A percentile compares a stretch with the other conserved stretches of the same genome.
phyloP scores from a whole-genome alignment of 2,888 invertebrate genomes.

The Erebia epiphron region DNA sequence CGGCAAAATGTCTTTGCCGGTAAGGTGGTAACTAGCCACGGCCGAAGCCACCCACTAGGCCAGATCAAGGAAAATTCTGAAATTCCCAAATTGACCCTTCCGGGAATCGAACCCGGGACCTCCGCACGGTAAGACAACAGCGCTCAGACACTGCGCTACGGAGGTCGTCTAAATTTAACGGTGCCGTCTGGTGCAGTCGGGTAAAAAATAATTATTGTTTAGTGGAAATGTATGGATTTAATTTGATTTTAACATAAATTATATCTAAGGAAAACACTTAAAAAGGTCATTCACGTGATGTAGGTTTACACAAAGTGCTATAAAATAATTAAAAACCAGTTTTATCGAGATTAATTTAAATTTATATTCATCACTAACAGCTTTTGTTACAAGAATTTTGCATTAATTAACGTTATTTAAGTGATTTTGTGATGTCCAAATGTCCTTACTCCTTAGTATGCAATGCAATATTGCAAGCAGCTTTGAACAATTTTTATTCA shows the following conservation, averaged over 20 bases:
- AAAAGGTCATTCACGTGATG: background rate
- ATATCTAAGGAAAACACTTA: background rate
- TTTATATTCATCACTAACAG: constrained; percentile 4
- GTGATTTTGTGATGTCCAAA: background rate
- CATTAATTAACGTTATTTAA: background rate
- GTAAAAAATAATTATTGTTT: too few species aligned
- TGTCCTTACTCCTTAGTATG: background rate
- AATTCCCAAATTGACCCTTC: too few species aligned
- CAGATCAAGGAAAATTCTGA: too few species aligned
- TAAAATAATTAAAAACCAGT: constrained; percentile 7
- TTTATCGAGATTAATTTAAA: background rate
- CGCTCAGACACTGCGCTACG: too few species aligned
- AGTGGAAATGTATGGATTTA: background rate
- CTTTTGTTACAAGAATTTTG: constrained; percentile 1
- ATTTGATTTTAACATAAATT: background rate
- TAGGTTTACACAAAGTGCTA: background rate
- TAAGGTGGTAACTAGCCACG: too few species aligned
- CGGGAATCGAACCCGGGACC: too few species aligned
- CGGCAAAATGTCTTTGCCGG: too few species aligned
- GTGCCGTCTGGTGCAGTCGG: too few species aligned
- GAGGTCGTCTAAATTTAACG: too few species aligned
- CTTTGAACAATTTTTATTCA: background rate
- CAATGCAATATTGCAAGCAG: background rate
- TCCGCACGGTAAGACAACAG: too few species aligned
- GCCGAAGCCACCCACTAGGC: too few species aligned